Evolutionary conservation across 2,797 vertebrate species (phyloP), one percentile per base, ranked within the genome.

Genomic region (Sebastes hubbsi): DNA sequence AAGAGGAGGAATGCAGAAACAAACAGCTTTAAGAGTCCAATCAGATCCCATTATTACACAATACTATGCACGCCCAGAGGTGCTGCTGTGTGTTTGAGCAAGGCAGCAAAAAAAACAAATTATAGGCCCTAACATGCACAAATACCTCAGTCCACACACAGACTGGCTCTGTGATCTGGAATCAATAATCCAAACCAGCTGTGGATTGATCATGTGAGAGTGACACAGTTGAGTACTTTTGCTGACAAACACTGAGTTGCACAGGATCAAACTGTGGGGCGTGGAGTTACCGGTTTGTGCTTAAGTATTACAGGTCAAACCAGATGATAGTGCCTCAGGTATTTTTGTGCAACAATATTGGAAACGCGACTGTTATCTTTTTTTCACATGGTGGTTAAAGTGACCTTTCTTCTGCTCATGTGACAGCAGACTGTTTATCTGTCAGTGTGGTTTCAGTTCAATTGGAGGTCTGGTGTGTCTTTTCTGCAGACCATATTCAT

Each of bases 231-330:
- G 10, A 78, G 9, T 14, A 7, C 34, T 63, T 63, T 54, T 30
- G 18, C 69, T 66, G 72, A 70, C 77, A 77, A 58, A 56, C 63
- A 12, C 6, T 30, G 25, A 83, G 52, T 72, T 64, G 54, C 61
- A 49, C 42, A 61, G 72, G 75, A 34, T 85, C 56, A 72, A 61
- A 49, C 29, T 69, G 22, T 27, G 62, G 62, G 89, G 88, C 30
- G 89, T 89, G 91, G 92, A 91, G 85, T 74, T 86, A 92, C 94
- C 49, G 24, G 93, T 94, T 93, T 91, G 83, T 75, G 49, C 54
- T 52, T 82, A 87, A 73, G 75, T 70, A 85, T 54, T 90, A 89
- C 93, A 87, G 88, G 92, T 87, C 75, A 86, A 72, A 92, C 92
- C 78, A 85, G 92, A 91, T 82, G 72, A 75, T 73, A 82, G 77